Percentiles rank a stretch among this genome's conserved stretches.
Conservation (phyloP, 2,797 vertebrate genomes). For the Botia kubotai region DNA sequence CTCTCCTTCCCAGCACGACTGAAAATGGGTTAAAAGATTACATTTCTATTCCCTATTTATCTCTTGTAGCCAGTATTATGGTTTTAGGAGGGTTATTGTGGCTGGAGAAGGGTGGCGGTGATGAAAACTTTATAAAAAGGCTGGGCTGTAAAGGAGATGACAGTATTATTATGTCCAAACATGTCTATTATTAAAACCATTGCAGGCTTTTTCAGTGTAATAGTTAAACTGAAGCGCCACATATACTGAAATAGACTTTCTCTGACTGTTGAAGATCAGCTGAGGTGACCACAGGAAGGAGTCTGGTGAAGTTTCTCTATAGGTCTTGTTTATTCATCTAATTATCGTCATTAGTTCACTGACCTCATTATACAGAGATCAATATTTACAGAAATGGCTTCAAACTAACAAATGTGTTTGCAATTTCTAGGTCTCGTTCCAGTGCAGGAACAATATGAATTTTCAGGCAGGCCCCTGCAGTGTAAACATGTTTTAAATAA, state of each 20-base stretch:
- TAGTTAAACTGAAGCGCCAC: not conserved
- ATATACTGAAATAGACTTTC: not conserved
- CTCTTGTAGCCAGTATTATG: constrained; percentile 24
- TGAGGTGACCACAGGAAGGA: not conserved
- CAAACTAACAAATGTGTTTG: constrained; percentile 79
- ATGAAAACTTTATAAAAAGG: not conserved
- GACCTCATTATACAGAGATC: constrained; percentile 66
- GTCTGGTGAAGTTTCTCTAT: constrained; percentile 21
- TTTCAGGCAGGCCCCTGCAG: constrained; percentile 77
- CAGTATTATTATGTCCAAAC: constrained; percentile 2
- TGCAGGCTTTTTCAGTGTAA: not conserved
- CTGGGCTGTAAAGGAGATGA: not conserved
- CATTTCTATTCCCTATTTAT: constrained; percentile 43
- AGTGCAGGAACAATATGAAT: constrained; percentile 65
- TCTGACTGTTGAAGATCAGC: not conserved
- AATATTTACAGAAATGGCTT: constrained; percentile 78
- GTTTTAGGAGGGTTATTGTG: constrained; percentile 2
- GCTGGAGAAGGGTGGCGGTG: constrained; percentile 10
- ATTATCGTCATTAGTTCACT: constrained; percentile 58
- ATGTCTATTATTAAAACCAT: constrained; percentile 3
- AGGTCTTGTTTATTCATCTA: constrained; percentile 35
- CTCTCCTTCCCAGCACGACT: constrained; percentile 21
- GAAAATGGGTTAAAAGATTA: constrained; percentile 21
- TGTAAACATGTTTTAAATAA: constrained; percentile 89
- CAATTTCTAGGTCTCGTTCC: constrained; percentile 68